phyloP scores from a whole-genome alignment of 2,888 invertebrate genomes.

The Lasioglossum morio region DNA sequence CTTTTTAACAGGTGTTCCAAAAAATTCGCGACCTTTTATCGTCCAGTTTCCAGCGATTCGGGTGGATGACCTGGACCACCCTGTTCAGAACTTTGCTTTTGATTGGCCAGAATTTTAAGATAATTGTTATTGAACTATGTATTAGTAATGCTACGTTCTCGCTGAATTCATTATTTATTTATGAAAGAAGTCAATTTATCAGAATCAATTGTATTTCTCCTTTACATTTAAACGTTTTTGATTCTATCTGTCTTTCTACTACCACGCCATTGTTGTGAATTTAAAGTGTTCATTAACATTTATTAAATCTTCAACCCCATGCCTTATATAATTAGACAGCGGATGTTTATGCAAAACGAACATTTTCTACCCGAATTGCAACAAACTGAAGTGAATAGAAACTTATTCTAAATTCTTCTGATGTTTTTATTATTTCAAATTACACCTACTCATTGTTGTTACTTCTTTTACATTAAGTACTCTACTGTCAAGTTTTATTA shows the following conservation, averaged over 20 bases:
- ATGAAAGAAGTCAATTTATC: background rate
- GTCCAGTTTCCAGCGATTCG: background rate
- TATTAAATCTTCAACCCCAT: too few species aligned
- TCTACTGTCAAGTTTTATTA: too few species aligned
- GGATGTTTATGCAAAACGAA: too few species aligned
- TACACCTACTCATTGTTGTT: too few species aligned
- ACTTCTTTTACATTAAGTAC: too few species aligned
- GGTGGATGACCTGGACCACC: background rate
- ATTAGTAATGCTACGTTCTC: background rate
- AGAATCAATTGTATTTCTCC: background rate
- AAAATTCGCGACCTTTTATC: slow-evolving; percentile 15
- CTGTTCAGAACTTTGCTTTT: background rate
- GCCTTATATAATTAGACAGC: too few species aligned
- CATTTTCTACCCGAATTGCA: too few species aligned
- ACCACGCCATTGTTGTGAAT: too few species aligned
- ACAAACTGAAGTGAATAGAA: too few species aligned
- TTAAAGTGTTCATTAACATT: too few species aligned
- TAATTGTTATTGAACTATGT: background rate
- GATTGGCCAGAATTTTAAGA: background rate
- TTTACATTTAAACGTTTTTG: background rate
- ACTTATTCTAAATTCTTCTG: too few species aligned
- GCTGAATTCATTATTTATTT: background rate
- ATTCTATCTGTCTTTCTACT: background rate
- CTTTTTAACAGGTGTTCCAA: slow-evolving; percentile 1
- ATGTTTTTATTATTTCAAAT: too few species aligned